Conservation (phyloP, 2,797 vertebrate species). For the Mus minutoides region DNA sequence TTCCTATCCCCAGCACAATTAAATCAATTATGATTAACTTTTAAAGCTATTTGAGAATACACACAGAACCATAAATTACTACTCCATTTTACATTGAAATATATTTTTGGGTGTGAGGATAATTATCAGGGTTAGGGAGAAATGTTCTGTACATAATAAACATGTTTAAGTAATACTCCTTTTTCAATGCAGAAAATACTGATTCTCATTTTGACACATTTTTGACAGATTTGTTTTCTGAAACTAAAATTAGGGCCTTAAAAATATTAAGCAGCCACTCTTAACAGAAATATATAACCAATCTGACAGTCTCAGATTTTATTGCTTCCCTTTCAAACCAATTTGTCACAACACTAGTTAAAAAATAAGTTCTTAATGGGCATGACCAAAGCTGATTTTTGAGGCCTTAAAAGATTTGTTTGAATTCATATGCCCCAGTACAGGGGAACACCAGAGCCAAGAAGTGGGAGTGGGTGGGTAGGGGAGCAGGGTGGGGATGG, state of each 20-base stretch:
- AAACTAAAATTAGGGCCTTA: neutral
- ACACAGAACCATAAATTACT: slow-evolving; percentile 1
- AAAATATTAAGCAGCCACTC: neutral
- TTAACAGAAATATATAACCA: neutral
- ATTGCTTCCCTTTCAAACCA: slow-evolving; percentile 56
- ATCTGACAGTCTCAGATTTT: slow-evolving; percentile 13
- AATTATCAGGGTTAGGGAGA: neutral
- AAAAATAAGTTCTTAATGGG: neutral
- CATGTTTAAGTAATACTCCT: neutral
- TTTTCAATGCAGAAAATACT: slow-evolving; percentile 25
- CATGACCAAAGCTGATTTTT: slow-evolving; percentile 4
- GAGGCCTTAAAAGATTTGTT: slow-evolving; percentile 44
- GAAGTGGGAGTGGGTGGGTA: too few species aligned
- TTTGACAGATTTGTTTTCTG: neutral
- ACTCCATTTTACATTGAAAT: slow-evolving; percentile 18
- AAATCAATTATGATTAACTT: neutral
- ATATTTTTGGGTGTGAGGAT: neutral
- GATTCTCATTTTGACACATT: neutral
- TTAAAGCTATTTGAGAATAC: slow-evolving; percentile 18
- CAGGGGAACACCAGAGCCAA: too few species aligned
- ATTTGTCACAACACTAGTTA: slow-evolving; percentile 14
- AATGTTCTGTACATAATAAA: slow-evolving; percentile 42
- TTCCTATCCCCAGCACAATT: neutral
- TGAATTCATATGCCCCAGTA: too few species aligned
- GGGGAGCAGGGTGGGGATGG: too few species aligned